Conservation (phyloP, 2,888 invertebrate species). For the Thereva unica region DNA sequence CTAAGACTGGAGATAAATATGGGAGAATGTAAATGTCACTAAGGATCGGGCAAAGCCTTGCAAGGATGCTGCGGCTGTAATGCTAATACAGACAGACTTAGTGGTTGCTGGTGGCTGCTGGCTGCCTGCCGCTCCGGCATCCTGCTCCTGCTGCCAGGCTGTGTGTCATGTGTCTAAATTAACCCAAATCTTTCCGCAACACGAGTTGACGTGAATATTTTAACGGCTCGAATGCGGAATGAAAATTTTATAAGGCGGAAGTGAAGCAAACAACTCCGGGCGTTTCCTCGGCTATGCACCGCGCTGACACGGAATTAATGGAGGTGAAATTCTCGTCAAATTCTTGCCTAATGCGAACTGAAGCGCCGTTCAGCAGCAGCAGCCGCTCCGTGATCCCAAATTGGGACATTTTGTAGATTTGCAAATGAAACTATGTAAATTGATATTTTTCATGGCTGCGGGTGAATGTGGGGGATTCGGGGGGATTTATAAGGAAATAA, state of each 20-base stretch:
- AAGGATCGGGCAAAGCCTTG: slow-evolving; percentile 15
- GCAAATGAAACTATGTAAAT: too few relatives aligned
- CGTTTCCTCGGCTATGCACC: background rate
- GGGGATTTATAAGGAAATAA: too few relatives aligned
- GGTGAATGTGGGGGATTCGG: too few relatives aligned
- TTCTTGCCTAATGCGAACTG: too few relatives aligned
- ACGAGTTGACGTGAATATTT: slow-evolving; percentile 49
- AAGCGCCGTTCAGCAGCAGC: too few relatives aligned
- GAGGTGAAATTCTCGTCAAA: background rate
- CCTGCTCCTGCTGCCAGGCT: slow-evolving; percentile 10
- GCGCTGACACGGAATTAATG: background rate
- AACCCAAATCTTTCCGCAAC: slow-evolving; percentile 49
- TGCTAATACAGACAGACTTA: slow-evolving; percentile 32
- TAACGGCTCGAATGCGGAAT: slow-evolving; percentile 31
- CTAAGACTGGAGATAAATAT: slow-evolving; percentile 30
- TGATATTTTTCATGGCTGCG: too few relatives aligned
- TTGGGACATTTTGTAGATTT: too few relatives aligned
- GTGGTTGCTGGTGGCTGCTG: slow-evolving; percentile 6
- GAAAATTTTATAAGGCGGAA: slow-evolving; percentile 29
- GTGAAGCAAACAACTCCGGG: slow-evolving; percentile 18
- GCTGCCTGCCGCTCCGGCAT: background rate
- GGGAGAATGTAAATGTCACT: slow-evolving; percentile 31
- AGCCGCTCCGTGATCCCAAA: too few relatives aligned
- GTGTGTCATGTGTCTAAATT: slow-evolving; percentile 46
- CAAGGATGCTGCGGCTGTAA: slow-evolving; percentile 32